phyloP scores from a whole-genome alignment of 2,888 invertebrate species.

The Phragmatobia fuliginosa region DNA sequence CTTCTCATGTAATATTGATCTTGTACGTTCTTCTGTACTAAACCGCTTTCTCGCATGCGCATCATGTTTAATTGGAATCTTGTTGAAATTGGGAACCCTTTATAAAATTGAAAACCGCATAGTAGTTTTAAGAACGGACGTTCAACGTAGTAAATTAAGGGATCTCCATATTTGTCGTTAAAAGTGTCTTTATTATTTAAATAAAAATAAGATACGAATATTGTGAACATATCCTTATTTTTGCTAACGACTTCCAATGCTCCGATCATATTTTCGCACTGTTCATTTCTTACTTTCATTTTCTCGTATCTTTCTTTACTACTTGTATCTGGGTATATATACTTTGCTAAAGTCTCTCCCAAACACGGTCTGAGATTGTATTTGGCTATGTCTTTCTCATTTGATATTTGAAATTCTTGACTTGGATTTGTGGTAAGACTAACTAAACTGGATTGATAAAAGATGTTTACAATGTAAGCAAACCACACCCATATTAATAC shows the following conservation, averaged over 20 bases:
- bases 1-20: constrained; percentile 8
- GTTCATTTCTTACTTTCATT: constrained; percentile 16
- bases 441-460: constrained; percentile 50
- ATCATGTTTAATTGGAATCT: constrained; percentile 8
- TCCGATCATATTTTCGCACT: constrained; percentile 31
- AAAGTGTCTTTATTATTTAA: constrained; percentile 30
- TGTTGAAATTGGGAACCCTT: constrained; percentile 27
- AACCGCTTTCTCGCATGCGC: constrained; percentile 25
- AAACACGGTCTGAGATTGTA: constrained; percentile 14
- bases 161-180: constrained; percentile 38
- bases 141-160: constrained; percentile 29
- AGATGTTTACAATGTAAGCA: constrained; percentile 49
- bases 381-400: constrained; percentile 16
- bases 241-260: constrained; percentile 30
- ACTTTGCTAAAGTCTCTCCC: constrained; percentile 8
- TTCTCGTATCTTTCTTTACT: constrained; percentile 42
- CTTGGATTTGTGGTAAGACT: constrained; percentile 50
- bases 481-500: constrained; percentile 65
- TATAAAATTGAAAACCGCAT: constrained; percentile 22
- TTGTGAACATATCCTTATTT: constrained; percentile 21
- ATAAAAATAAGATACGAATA: constrained; percentile 29
- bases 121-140: constrained; percentile 6
- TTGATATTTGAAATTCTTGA: constrained; percentile 38
- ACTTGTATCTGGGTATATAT: constrained; percentile 27
- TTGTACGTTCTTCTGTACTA: constrained; percentile 13